Evolutionary conservation across 1,140 invertebrate species (phyloP).

Genomic region (Gryllus bimaculatus): DNA sequence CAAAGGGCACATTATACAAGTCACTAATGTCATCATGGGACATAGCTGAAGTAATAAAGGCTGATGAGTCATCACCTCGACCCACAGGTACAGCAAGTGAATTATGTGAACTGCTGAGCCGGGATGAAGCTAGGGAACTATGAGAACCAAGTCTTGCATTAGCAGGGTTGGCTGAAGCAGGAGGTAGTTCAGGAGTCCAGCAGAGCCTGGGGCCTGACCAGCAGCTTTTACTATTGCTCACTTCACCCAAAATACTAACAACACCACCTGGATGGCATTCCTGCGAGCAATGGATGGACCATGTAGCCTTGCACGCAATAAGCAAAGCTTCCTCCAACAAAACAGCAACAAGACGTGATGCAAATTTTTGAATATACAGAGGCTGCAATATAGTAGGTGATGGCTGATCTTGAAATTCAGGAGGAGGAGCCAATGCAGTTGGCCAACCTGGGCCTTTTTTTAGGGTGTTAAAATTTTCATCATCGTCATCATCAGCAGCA

Average conservation of each 20-base stretch:
- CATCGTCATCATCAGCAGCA: constrained; percentile 56
- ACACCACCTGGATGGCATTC: constrained; percentile 28
- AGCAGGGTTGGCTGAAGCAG: constrained; percentile 44
- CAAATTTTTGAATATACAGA: constrained; percentile 20
- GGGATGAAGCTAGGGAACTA: constrained; percentile 58
- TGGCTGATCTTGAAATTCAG: constrained; percentile 62
- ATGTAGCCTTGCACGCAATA: constrained; percentile 23
- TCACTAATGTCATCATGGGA: constrained; percentile 74
- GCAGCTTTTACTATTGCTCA: constrained; percentile 5
- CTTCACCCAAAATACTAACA: neutral
- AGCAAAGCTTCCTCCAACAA: constrained; percentile 29
- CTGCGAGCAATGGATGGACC: constrained; percentile 33
- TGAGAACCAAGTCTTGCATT: constrained; percentile 58
- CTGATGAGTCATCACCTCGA: constrained; percentile 66
- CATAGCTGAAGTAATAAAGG: constrained; percentile 76
- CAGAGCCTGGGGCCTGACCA: constrained; percentile 37
- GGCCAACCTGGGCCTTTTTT: constrained; percentile 61
- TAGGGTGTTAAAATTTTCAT: constrained; percentile 69
- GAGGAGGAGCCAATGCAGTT: constrained; percentile 48
- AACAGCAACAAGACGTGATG: constrained; percentile 21
- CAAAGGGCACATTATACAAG: constrained; percentile 75
- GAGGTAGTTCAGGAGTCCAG: constrained; percentile 50
- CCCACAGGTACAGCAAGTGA: constrained; percentile 58
- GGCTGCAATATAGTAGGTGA: constrained; percentile 30
- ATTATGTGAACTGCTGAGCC: constrained; percentile 70